Evolutionary conservation across 2,888 invertebrate species (phyloP).

Genomic region (Mantis religiosa): DNA sequence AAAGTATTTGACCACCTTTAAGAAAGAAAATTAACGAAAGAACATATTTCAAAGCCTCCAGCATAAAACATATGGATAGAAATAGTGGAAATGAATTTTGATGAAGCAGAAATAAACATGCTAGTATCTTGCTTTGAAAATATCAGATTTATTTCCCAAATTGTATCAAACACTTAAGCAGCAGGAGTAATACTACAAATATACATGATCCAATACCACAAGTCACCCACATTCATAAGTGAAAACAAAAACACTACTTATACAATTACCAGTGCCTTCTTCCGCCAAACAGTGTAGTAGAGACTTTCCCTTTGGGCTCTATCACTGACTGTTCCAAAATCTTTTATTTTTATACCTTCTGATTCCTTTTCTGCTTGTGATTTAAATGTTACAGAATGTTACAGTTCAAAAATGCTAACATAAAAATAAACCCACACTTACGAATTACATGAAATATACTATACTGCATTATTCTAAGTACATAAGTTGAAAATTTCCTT

Average conservation of each 20-base stretch:
- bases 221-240: not conserved
- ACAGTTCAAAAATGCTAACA: too few species aligned
- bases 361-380: not conserved
- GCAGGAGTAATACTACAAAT: not conserved
- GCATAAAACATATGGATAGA: not conserved
- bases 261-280: not conserved
- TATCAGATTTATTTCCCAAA: not conserved
- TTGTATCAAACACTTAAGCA: not conserved
- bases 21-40: not conserved
- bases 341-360: not conserved
- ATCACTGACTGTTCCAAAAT: not conserved
- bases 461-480: too few species aligned
- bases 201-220: not conserved
- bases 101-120: not conserved
- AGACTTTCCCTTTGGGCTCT: not conserved
- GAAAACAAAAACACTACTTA: not conserved
- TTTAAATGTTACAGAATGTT: too few species aligned
- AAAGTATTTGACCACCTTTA: not conserved
- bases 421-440: too few species aligned
- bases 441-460: too few species aligned
- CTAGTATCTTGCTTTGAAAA: not conserved
- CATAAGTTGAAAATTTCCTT: too few species aligned
- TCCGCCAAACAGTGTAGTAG: not conserved
- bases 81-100: not conserved
- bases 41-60: not conserved